Evolutionary conservation across 2,888 invertebrate genomes (phyloP).

Genomic region (Theretra japonica): DNA sequence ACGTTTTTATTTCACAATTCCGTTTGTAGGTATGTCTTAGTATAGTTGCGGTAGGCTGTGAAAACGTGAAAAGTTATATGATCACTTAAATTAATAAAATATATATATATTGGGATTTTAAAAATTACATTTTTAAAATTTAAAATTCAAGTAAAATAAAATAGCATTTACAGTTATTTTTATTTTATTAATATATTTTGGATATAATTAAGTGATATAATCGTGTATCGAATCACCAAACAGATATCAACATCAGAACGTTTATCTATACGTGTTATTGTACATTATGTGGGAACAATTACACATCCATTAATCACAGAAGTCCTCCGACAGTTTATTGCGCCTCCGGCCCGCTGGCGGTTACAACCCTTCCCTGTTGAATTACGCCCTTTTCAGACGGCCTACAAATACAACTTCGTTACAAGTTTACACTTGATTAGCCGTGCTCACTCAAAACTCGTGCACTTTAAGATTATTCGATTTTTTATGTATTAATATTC

Average conservation of each 20-base stretch:
- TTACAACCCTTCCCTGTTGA: conserved; percentile 67
- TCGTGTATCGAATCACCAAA: not conserved
- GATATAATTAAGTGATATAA: not conserved
- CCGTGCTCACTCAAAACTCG: conserved; percentile 57
- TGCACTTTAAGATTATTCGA: not conserved
- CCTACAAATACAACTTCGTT: conserved; percentile 58
- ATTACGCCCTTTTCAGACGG: conserved; percentile 65
- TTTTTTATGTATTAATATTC: not conserved
- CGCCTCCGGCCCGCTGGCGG: conserved; percentile 66
- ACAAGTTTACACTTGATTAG: conserved; percentile 77
- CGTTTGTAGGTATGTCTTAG: too few relatives aligned
- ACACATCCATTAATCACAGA: conserved; percentile 77
- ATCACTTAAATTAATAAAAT: too few relatives aligned
- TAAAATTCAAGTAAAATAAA: not conserved
- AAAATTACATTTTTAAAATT: too few relatives aligned
- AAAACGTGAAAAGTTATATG: too few relatives aligned
- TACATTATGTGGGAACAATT: conserved; percentile 81
- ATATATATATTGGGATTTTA: too few relatives aligned
- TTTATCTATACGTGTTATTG: conserved; percentile 70
- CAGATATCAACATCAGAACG: conserved; percentile 36
- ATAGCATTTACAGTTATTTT: not conserved
- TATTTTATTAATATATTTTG: not conserved
- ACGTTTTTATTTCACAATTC: too few relatives aligned
- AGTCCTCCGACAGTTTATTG: conserved; percentile 72
- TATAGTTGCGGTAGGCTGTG: too few relatives aligned